Evolutionary conservation across 2,888 invertebrate species (phyloP), one percentile per base, ranked within the genome.

Genomic region (Agonum fuliginosum): DNA sequence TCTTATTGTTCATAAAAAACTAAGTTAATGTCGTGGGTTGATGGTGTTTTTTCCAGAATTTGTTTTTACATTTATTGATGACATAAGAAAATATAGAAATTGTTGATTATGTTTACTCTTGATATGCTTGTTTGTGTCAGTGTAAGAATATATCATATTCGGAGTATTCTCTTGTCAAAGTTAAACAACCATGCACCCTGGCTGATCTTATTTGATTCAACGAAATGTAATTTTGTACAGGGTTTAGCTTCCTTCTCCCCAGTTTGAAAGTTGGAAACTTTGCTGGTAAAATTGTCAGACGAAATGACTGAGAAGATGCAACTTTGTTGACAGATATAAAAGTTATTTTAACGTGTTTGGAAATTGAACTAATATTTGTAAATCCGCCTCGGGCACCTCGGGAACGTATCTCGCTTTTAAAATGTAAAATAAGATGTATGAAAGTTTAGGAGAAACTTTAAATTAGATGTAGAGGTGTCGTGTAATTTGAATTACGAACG

Each of bases 281-380:
- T 54, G 22, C 34, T 24, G 34, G 41, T 62, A 30, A 67, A 37
- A 67, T 37, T 67, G 34, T 67, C 67, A 34, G 27, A 6, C 30
- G 19, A 65, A 65, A 67, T 37, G 67, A 34, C 10, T 34, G 51
- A 30, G 27, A 27, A 46, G 71, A 71, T 71, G 71, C 71, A 71
- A 71, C 30, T 71, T 71, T 71, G 71, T 71, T 71, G 71, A 71
- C 71, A 71, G 71, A 71, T 71, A 48, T 71, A 51, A 71, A 71
- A 71, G 46, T 71, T 48, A 71, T 71, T 71, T 51, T 51, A 71
- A 51, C 71, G 43, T 70, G 70, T 70, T 70, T 70, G 43, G 27
- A 70, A 70, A 70, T 70, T 70, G 70, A 70, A 70, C 70, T 70
- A 70, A 70, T 70, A 70, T 70, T 46, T 70, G 70, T 70, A 70